phyloP scores from a whole-genome alignment of 2,888 invertebrate species.

The Acanthopleura granulata region DNA sequence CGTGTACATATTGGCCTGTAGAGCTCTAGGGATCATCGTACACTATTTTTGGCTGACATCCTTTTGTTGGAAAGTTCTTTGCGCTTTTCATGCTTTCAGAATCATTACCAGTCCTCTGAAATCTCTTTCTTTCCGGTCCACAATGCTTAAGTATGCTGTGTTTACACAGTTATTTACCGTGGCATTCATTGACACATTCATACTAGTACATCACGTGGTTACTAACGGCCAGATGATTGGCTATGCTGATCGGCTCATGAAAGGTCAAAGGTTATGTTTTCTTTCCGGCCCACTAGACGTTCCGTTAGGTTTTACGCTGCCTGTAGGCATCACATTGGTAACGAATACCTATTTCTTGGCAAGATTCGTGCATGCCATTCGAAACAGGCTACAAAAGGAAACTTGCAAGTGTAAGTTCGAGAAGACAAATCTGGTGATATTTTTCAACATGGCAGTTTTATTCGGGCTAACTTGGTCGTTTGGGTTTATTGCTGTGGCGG shows the following conservation, averaged over 20 bases:
- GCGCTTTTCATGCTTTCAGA: slow-evolving; percentile 12
- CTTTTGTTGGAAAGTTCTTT: slow-evolving; percentile 13
- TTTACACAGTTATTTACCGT: background rate
- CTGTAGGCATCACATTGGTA: background rate
- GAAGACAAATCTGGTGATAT: background rate
- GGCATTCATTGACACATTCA: background rate
- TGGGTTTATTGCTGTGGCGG: slow-evolving; percentile 12
- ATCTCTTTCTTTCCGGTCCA: background rate
- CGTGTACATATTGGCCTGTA: background rate
- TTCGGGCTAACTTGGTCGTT: slow-evolving; percentile 12
- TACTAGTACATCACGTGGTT: background rate
- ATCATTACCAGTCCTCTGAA: slow-evolving; percentile 4
- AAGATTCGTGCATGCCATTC: background rate
- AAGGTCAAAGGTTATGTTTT: slow-evolving; percentile 6
- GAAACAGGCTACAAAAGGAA: background rate
- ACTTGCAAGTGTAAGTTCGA: background rate
- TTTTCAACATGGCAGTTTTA: slow-evolving; percentile 8
- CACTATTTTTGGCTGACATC: background rate
- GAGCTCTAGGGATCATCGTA: background rate
- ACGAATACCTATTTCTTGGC: background rate
- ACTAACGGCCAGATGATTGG: background rate
- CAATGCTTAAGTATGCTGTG: background rate
- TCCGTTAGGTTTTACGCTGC: background rate
- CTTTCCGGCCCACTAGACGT: background rate
- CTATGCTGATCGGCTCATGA: background rate